Evolutionary conservation across 2,888 invertebrate species (phyloP), one percentile per base, ranked within the genome.

Genomic region (Abrostola tripartita): DNA sequence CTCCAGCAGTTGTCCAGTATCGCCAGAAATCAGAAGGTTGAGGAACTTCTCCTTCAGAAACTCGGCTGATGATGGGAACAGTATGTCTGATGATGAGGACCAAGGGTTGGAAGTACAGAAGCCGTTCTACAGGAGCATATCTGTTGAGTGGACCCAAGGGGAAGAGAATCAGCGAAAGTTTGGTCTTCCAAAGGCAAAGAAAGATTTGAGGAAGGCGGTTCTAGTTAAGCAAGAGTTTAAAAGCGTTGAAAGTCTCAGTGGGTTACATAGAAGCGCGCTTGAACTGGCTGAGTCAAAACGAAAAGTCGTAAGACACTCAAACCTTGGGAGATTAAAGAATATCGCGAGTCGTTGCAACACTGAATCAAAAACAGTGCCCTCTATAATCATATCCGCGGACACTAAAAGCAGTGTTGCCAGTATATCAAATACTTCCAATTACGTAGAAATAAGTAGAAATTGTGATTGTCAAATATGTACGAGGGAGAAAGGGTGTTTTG

Each of bases 381-480:
- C 79, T 36, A 84, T 85, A 42, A 73, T 86, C 41, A 71, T 86
- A 52, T 83, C 85, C 24, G 68, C 76, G 42, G 69, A 75, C 14
- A 59, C 61, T 37, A 77, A 77, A 66, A 71, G 61, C 67, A 71
- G 81, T 86, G 87, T 86, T 87, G 89, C 88, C 88, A 89, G 86
- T 74, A 69, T 84, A 79, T 79, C 82, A 70, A 81, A 87, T 79
- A 83, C 88, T 89, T 89, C 90, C 86, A 87, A 83, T 86, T 72
- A 76, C 73, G 83, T 92, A 88, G 90, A 84, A 65, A 73, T 85
- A 84, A 85, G 84, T 87, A 90, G 85, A 76, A 81, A 83, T 78
- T 94, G 94, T 88, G 88, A 91, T 78, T 94, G 93, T 90, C 89
- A 87, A 73, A 91, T 93, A 81, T 94, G 94, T 90, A 79, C 47